Evolutionary conservation across 2,113 vertebrate species (phyloP).

Genomic region (Neotoma lepida): DNA sequence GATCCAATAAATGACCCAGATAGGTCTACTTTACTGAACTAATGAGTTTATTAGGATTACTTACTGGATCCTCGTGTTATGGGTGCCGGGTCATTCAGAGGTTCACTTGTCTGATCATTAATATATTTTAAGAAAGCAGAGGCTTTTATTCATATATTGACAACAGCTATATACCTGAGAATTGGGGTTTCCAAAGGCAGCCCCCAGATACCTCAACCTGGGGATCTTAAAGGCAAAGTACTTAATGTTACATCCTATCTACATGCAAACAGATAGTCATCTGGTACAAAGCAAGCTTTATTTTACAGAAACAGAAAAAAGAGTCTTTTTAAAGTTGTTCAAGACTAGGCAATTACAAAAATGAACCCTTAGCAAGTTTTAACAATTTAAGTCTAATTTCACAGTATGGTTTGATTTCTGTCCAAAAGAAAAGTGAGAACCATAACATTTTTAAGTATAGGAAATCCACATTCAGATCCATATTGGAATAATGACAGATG

Average conservation of each 20-base stretch:
- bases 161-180: not conserved
- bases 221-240: not conserved
- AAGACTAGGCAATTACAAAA: too few relatives aligned
- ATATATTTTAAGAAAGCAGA: not conserved
- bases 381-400: too few relatives aligned
- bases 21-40: too few relatives aligned
- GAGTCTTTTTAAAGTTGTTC: too few relatives aligned
- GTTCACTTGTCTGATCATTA: not conserved
- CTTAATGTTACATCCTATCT: not conserved
- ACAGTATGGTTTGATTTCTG: not conserved
- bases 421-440: not conserved
- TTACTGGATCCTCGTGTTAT: too few relatives aligned
- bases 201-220: not conserved
- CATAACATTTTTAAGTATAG: not conserved
- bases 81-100: not conserved
- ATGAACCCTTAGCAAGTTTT: too few relatives aligned
- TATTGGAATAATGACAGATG: not conserved
- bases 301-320: not conserved
- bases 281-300: not conserved
- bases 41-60: too few relatives aligned
- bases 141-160: not conserved
- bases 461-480: not conserved
- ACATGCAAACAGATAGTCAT: not conserved
- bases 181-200: not conserved
- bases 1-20: too few relatives aligned